Conservation (phyloP, 2,113 vertebrate species). For the Nothobranchius furzeri region DNA sequence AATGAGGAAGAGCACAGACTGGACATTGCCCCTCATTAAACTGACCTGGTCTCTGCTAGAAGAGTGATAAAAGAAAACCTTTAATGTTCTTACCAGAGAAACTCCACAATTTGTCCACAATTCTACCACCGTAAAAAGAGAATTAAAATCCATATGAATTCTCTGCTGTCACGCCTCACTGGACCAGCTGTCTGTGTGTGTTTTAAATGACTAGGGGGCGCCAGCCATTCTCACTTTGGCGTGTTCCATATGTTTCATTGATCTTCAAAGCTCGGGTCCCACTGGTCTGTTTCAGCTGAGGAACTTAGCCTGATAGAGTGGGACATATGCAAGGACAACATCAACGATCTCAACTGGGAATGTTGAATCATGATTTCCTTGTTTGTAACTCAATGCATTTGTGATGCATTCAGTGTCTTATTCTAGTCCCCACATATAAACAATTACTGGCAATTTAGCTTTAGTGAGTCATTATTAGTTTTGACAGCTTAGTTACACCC, state of each 20-base stretch:
- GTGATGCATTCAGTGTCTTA: conserved; percentile 15
- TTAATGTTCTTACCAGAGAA: conserved; percentile 78
- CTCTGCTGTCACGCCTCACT: conserved; percentile 57
- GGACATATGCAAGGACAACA: conserved; percentile 66
- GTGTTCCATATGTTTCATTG: conserved; percentile 69
- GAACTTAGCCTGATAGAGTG: conserved; percentile 55
- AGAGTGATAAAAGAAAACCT: conserved; percentile 62
- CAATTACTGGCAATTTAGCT: conserved; percentile 17
- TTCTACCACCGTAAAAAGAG: conserved; percentile 59
- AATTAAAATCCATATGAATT: conserved; percentile 68
- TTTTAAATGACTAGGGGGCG: conserved; percentile 64
- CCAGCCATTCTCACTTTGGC: conserved; percentile 57
- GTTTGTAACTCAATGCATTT: conserved; percentile 51
- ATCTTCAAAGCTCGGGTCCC: conserved; percentile 65
- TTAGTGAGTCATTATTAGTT: conserved; percentile 15
- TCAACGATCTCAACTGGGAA: conserved; percentile 52
- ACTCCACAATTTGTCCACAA: conserved; percentile 64
- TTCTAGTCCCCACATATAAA: conserved; percentile 6
- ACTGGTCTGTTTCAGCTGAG: conserved; percentile 54
- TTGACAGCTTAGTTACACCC: conserved; percentile 36
- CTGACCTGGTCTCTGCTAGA: conserved; percentile 52
- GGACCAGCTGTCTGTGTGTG: conserved; percentile 70
- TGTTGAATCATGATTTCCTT: conserved; percentile 34
- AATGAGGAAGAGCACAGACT: conserved; percentile 51
- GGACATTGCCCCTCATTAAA: conserved; percentile 75